Base-by-base conservation (phyloP, 2,797 vertebrate species). In the Eutrigla gurnardus region DNA sequence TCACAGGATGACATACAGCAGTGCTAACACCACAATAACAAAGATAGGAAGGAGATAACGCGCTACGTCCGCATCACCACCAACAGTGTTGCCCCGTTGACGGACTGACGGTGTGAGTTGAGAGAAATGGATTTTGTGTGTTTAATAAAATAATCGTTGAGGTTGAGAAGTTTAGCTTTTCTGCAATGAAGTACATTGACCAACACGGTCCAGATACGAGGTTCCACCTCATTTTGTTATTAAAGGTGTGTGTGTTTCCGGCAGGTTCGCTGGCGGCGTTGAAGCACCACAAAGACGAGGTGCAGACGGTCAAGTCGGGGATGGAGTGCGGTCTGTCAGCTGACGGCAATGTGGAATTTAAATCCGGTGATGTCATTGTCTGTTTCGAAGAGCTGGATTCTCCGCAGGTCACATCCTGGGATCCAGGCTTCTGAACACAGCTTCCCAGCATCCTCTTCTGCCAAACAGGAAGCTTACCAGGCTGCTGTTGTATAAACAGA, bases 311-410 rank as follows among this genome's bases (percentile, higher is more conserved):
- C 75, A 96, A 93, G 92, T 84, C 40, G 0, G 97, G 98, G 55
- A 96, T 97, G 96, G 98, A 99, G 0, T 99, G 98, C 73, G 98
- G 98, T 2, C 57, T 99, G 43, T 97, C 94, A 36, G 85, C 94
- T 18, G 95, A 96, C 63, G 84, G 89, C 2, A 78, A 93, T 4
- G 53, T 94, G n/a, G 91, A 95, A n/a, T 94, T 97, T 86, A 82
- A 12, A 59, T 46, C 91, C 6, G 97, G 97, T 60, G 98, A 99
- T 69, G 74, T 93, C 83, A 86, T 99, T 1, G 17, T 96, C 59
- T 99, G 98, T 81, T 96, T 95, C 0, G 94, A 95, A 88, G 94
- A 96, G 77, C 87, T 89, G 43, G 87, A 95, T 39, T 45, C 84
- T 0, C 84, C 71, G 1, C 94, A 94, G 80, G 94, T 80, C 81